Conservation (phyloP, 2,888 invertebrate species). For the Caradrina kadenii region DNA sequence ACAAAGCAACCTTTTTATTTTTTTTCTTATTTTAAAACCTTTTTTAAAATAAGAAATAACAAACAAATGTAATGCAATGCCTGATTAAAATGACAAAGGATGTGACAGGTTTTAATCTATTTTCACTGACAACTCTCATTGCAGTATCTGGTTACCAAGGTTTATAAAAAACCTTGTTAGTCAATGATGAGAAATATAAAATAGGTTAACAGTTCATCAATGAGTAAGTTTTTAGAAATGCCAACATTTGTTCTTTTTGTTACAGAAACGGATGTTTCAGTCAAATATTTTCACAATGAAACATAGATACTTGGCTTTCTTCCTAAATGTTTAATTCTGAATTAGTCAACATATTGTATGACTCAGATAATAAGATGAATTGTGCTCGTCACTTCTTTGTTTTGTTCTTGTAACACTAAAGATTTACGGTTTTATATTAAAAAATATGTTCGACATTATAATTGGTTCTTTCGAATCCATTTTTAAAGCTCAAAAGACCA, state of each 20-base stretch:
- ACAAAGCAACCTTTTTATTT: too few species aligned
- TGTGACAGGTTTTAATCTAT: too few species aligned
- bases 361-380: constrained; percentile 28
- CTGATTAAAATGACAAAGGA: too few species aligned
- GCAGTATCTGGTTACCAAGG: too few species aligned
- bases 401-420: constrained; percentile 13
- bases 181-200: background rate
- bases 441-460: background rate
- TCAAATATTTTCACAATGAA: constrained; percentile 48
- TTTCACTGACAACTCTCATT: too few species aligned
- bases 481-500: background rate
- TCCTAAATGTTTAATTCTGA: constrained; percentile 33
- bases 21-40: background rate
- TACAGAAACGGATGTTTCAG: constrained; percentile 31
- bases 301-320: constrained; percentile 47
- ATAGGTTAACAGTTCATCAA: background rate
- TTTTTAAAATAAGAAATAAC: background rate
- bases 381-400: constrained; percentile 25
- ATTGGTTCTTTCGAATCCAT: constrained; percentile 1
- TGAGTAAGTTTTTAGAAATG: constrained; percentile 1
- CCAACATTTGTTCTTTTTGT: background rate
- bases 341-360: constrained; percentile 50
- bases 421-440: background rate
- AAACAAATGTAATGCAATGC: too few species aligned
- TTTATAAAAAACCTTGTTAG: background rate